Conservation (phyloP, 1,140 invertebrate species). For the Drosophila yakuba region DNA sequence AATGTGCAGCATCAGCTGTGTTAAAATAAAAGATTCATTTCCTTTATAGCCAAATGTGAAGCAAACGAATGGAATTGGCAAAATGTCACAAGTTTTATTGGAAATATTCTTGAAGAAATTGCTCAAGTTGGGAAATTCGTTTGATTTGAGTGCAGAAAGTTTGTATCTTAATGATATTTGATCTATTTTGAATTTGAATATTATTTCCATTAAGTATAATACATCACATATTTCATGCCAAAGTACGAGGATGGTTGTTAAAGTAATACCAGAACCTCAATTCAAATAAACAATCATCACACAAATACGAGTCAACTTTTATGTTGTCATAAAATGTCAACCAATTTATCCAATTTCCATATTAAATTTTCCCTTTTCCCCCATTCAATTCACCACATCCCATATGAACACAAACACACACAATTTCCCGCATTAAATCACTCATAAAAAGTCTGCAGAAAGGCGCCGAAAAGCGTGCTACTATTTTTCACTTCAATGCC, state of each 20-base stretch:
- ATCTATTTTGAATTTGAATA: background rate
- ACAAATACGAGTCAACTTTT: background rate
- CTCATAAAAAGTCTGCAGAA: conserved; percentile 8
- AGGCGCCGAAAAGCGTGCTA: background rate
- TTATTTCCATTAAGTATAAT: background rate
- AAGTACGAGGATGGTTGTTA: too few relatives aligned
- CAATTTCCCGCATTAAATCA: conserved; percentile 30
- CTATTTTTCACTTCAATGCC: conserved; percentile 25
- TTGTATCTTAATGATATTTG: background rate
- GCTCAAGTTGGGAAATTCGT: background rate
- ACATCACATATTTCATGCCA: too few relatives aligned
- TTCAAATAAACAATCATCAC: background rate
- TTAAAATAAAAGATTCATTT: conserved; percentile 52
- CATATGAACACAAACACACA: background rate
- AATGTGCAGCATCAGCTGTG: conserved; percentile 45
- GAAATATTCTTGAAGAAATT: conserved; percentile 1
- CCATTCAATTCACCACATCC: conserved; percentile 15
- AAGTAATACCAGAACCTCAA: background rate
- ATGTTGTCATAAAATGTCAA: conserved; percentile 20
- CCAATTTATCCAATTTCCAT: conserved; percentile 25
- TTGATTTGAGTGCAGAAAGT: background rate
- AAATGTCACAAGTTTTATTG: conserved; percentile 38
- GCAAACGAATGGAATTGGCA: background rate
- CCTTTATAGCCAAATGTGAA: conserved; percentile 38
- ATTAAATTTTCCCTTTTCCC: conserved; percentile 13